Percentiles rank a stretch among this genome's conserved stretches.
Evolutionary conservation across 2,113 vertebrate genomes (phyloP).

Genomic region (Andinoacara biseriatus): DNA sequence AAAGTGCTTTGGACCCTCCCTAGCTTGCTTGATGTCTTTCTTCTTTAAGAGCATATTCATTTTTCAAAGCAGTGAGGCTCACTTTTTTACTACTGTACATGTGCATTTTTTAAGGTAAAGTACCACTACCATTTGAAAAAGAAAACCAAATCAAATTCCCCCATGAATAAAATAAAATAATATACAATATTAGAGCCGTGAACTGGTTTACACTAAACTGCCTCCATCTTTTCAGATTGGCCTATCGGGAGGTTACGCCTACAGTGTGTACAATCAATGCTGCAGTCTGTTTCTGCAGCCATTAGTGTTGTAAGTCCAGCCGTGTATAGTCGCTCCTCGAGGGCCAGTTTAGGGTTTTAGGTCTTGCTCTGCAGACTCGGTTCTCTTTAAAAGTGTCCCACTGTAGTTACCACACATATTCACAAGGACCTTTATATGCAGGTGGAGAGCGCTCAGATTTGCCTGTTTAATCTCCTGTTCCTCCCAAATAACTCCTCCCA

Average conservation of each 20-base stretch:
- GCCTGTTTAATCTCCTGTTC: background rate
- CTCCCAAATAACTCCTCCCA: constrained; percentile 4
- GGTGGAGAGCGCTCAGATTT: background rate
- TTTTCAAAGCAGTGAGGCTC: background rate
- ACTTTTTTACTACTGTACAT: background rate
- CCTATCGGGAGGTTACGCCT: constrained; percentile 36
- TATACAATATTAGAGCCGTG: background rate
- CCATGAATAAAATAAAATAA: background rate
- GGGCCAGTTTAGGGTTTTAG: constrained; percentile 45
- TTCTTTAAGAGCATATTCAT: background rate
- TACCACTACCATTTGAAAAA: background rate
- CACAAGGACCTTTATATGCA: constrained; percentile 1
- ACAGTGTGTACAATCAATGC: constrained; percentile 15
- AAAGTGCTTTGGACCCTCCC: background rate
- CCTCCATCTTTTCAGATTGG: background rate
- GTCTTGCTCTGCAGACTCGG: constrained; percentile 21
- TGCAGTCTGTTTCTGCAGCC: constrained; percentile 44
- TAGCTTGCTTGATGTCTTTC: background rate
- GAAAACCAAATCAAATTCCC: background rate
- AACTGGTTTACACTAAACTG: background rate
- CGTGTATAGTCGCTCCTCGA: constrained; percentile 36
- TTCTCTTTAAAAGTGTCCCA: constrained; percentile 34
- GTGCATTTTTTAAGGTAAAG: background rate
- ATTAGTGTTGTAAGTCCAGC: constrained; percentile 45
- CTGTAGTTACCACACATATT: constrained; percentile 10